Evolutionary conservation across 1,140 invertebrate species (phyloP), one percentile per base, ranked within the genome.

Genomic region (Lasioglossum baleicum): DNA sequence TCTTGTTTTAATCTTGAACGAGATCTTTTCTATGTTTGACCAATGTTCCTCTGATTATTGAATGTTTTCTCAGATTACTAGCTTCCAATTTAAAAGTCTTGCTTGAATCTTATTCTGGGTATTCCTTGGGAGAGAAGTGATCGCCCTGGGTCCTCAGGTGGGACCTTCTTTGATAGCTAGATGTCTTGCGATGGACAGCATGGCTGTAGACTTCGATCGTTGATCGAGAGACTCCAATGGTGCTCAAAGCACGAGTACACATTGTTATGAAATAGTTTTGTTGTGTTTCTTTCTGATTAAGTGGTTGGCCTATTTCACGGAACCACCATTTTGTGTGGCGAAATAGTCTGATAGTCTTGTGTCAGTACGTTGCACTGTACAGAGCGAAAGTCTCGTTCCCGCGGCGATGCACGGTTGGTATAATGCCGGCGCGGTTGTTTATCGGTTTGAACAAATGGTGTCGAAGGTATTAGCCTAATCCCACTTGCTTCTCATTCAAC

Each of bases 401-500:
- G 44, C 44, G 44, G 44, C 3, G 44, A 48, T 48, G 44, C 44
- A 48, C 44, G 44, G 44, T 48, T 48, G 17, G 35, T 13, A 48
- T 13, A 17, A 53, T 5, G 60, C 66, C 6, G 2, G 26, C 20
- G n/a, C 3, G 67, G 2, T 15, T 40, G 67, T 26, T 71, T 51
- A 44, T 70, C 67, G 44, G 35, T 48, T 77, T 63, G 51, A 77
- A 77, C 56, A 20, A 63, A 63, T 17, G 56, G 56, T 51, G 51
- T 51, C 31, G 31, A 15, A 51, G 15, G 31, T 20, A 68, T 71
- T 71, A 71, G 58, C 56, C 44, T 71, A 71, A 77, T 77, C n/a
- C 58, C 26, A 22, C 10, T 63, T 71, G 67, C 53, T 20, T 60
- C 40, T 35, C 51, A 35, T 61, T 60, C 74, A 44, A 42, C 53